phyloP scores from a whole-genome alignment of 2,113 vertebrate species.

The Nesoenas mayeri region DNA sequence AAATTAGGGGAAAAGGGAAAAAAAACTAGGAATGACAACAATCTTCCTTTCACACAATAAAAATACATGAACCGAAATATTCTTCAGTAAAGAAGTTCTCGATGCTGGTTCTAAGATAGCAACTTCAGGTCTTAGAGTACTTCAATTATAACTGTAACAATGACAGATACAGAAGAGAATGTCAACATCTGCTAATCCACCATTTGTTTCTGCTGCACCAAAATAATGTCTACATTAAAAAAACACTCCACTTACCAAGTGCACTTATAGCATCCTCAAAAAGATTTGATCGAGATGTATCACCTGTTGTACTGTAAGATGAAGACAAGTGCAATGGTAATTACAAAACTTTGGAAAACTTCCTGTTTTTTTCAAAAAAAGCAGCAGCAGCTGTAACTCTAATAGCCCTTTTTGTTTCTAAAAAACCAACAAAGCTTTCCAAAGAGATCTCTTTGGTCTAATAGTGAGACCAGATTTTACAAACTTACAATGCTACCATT shows the following conservation, averaged over 20 bases:
- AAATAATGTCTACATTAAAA: constrained; percentile 28
- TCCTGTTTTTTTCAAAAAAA: background rate
- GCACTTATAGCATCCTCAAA: constrained; percentile 95
- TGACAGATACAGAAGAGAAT: constrained; percentile 18
- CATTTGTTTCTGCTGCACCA: constrained; percentile 5
- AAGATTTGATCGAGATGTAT: constrained; percentile 85
- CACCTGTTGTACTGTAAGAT: constrained; percentile 81
- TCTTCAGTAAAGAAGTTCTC: background rate
- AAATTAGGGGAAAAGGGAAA: background rate
- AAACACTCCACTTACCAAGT: constrained; percentile 83
- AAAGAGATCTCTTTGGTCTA: background rate
- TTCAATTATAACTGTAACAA: background rate
- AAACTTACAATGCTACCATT: constrained; percentile 1
- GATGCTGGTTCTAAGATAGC: background rate
- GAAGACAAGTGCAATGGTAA: constrained; percentile 64
- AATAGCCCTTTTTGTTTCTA: constrained; percentile 25
- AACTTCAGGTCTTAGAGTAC: background rate
- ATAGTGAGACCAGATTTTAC: background rate
- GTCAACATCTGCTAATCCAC: background rate
- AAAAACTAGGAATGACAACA: background rate
- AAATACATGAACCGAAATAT: background rate
- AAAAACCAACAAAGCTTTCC: constrained; percentile 2
- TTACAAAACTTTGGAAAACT: constrained; percentile 52
- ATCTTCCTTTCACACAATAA: background rate
- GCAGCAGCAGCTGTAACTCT: constrained; percentile 45